Base-by-base conservation (phyloP, 2,797 vertebrate species). In the Ctenosaura bakeri region DNA sequence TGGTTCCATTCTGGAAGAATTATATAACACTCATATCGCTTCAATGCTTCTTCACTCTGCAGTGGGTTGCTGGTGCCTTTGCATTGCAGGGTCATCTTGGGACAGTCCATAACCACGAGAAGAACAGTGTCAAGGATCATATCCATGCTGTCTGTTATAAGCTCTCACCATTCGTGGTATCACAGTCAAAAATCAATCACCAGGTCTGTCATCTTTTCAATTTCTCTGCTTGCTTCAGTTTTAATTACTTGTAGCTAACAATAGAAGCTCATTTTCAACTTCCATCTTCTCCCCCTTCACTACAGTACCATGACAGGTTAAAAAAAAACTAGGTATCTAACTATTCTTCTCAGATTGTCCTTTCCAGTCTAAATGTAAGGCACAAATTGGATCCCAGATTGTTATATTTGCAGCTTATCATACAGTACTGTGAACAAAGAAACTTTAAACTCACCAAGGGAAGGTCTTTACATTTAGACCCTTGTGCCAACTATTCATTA, bases 391-490 rank as follows among this genome's bases (percentile, higher is more conserved):
- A 42, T 20, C 59, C 42, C 59, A 66, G 50, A 50, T 35, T 24
- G 50, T 74, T 38, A 56, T 6, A 7, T 6, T 10, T 52, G 59
- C 42, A 46, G 18, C 77, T 52, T 66, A 24, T 79, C 7, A 32
- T 83, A 16, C 59, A 29, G 4, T 42, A 69, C 64, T 26, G 13
- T 32, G 18, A 50, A 29, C 16, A 9, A 46, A 46, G 26, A 78
- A 1, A 78, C 46, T 35, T 46, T 50, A 64, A 46, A 26, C 24
- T 64, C 14, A 46, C 6, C 35, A 86, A 82, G 6, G 84, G 76
- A 73, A 90, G 64, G 87, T 88, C 79, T 29, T 83, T 84, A 85
- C n/a, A 3, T 87, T 78, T 90, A 89, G 66, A 71, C 88, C 32
- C 13, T 59, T 90, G 0, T 29, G 92, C 85, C 90, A 81, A 42